Percentiles rank a stretch among this genome's conserved stretches.
These are phyloP conservation scores for Hippocampus comes DNA, from an alignment of 2,113 vertebrate species.

Conservation along the genomic window DNA sequence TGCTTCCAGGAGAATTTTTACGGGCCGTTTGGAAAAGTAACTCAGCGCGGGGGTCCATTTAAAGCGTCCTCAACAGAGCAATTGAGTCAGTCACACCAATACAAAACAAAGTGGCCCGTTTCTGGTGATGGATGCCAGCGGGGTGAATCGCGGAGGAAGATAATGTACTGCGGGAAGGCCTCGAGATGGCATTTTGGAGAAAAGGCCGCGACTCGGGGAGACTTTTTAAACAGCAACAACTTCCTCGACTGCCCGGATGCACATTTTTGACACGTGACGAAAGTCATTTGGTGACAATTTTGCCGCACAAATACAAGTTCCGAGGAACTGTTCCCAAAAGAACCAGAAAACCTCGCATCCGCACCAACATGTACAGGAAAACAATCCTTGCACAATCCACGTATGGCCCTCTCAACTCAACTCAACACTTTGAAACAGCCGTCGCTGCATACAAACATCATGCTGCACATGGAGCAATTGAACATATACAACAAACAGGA, in stretches of 20 bases:
- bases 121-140: not conserved
- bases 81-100: not conserved
- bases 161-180: not conserved
- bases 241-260: no score
- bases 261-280: no score
- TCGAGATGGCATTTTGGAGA: not conserved
- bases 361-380: no score
- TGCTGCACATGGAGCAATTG: no score
- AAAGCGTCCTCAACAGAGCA: conserved; percentile 22
- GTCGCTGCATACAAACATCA: no score
- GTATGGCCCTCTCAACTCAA: not conserved
- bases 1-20: conserved; percentile 52
- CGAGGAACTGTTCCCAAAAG: not conserved
- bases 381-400: not conserved
- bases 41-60: conserved; percentile 30
- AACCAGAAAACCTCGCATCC: not conserved
- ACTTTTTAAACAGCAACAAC: not conserved
- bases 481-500: no score
- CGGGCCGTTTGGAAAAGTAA: conserved; percentile 45
- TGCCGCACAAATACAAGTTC: not conserved
- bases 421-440: no score
- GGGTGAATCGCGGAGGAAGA: not conserved
- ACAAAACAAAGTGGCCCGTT: not conserved
- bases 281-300: no score
- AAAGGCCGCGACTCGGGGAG: not conserved